phyloP scores from a whole-genome alignment of 1,140 invertebrate genomes.

The Coboldia fuscipes region DNA sequence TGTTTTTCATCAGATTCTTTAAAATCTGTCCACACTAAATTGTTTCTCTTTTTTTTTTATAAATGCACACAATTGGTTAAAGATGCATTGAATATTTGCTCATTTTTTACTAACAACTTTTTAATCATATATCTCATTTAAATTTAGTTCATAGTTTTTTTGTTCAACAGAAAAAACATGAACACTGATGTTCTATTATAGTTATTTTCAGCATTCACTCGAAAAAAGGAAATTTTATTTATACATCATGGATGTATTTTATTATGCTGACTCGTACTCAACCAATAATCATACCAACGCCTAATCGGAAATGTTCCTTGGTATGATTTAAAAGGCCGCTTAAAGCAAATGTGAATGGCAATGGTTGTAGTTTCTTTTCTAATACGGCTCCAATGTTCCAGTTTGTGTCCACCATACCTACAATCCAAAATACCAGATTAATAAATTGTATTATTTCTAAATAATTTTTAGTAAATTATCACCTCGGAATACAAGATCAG shows the following conservation, averaged over 20 bases:
- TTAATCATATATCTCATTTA: no score
- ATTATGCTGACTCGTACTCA: constrained; percentile 29
- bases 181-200: no score
- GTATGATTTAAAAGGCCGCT: constrained; percentile 84
- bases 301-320: constrained; percentile 71
- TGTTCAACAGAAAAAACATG: no score
- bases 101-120: no score
- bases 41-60: no score
- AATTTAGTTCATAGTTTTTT: no score
- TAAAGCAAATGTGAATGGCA: constrained; percentile 84
- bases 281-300: constrained; percentile 71
- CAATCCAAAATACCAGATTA: constrained; percentile 10
- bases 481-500: constrained; percentile 87
- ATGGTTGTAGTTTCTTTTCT: constrained; percentile 77
- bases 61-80: no score
- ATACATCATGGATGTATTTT: neutral
- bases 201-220: no score
- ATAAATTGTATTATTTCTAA: neutral
- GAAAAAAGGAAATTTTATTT: no score
- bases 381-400: constrained; percentile 86
- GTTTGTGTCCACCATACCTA: constrained; percentile 83
- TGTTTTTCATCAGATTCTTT: no score
- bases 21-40: no score
- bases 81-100: no score
- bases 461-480: constrained; percentile 6